Evolutionary conservation across 2,888 invertebrate genomes (phyloP), one percentile per base, ranked within the genome.

Genomic region (Invenusta paracnida): DNA sequence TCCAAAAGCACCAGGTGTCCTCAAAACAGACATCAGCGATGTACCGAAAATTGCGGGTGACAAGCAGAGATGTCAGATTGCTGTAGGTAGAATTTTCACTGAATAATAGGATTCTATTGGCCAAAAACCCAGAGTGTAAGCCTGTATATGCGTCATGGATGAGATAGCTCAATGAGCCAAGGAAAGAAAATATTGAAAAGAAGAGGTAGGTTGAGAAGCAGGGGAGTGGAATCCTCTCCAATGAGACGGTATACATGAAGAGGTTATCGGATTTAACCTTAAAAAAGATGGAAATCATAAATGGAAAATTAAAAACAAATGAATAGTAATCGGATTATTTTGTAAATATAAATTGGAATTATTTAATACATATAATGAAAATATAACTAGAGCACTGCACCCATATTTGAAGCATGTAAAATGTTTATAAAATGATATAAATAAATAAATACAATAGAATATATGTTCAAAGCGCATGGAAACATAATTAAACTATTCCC

Each of bases 161-260:
- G n/a, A 85, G 89, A 88, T 90, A 91, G 85, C 89, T 89, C 29
- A 90, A 29, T 13, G 90, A 89, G 87, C 89, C 89, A 2, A 89
- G 89, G 87, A 95, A 92, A 88, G 95, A 92, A 87, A 94, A 90
- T 87, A 95, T 93, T 92, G 95, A 95, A 88, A 95, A 93, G 88
- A 94, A 93, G 84, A 95, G 94, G 90, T 96, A 96, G 89, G 94
- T 93, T 92, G 94, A 94, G 89, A 95, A 93, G 92, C 94, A 95
- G 87, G 95, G 95, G 92, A 95, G 93, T 89, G 95, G 95, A 90
- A 95, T 92, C 90, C 95, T 93, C 91, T 95, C 95, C 90, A 95
- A 84, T n/a, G 83, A 85, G 30, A 85, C 82, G n/a, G 85, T 84
- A 82, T 82, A 85, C 85, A 85, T 85, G n/a, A n/a, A n/a, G n/a